A percentile compares a stretch with the other conserved stretches of the same genome.
Conservation (phyloP, 2,797 vertebrate species). For the Oreochromis grahami region DNA sequence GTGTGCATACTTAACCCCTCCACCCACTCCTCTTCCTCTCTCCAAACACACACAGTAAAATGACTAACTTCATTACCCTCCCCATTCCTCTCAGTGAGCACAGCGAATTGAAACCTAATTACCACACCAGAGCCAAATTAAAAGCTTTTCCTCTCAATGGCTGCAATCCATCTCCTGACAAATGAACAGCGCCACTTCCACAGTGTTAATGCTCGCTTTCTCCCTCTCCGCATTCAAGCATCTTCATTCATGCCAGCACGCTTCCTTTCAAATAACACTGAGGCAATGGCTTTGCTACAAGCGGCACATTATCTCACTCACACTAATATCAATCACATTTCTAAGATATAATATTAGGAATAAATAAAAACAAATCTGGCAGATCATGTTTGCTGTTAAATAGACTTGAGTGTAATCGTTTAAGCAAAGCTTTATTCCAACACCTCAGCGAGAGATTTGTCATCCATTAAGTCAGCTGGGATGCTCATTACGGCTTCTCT, state of each 20-base stretch:
- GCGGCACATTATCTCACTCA: constrained; percentile 31
- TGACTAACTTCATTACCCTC: constrained; percentile 74
- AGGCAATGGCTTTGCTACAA: constrained; percentile 32
- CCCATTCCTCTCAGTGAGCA: constrained; percentile 70
- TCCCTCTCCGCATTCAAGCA: constrained; percentile 38
- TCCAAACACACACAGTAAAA: constrained; percentile 58
- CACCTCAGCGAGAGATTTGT: not conserved
- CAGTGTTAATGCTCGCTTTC: constrained; percentile 38
- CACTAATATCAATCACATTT: constrained; percentile 38
- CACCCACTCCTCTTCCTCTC: constrained; percentile 13
- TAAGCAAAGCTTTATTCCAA: not conserved
- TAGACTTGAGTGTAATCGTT: not conserved
- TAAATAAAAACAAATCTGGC: constrained; percentile 4
- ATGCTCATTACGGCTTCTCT: not conserved
- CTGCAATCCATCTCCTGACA: constrained; percentile 73
- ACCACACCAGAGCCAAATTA: constrained; percentile 75
- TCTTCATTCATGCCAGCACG: constrained; percentile 50
- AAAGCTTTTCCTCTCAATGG: constrained; percentile 76
- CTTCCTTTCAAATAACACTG: constrained; percentile 34
- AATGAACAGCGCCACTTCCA: constrained; percentile 62
- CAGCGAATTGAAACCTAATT: constrained; percentile 76
- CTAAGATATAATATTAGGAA: constrained; percentile 3
- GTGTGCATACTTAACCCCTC: constrained; percentile 46
- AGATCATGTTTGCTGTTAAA: constrained; percentile 7
- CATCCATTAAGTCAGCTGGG: not conserved